A percentile compares a stretch with the other conserved stretches of the same genome.
phyloP scores from a whole-genome alignment of 2,888 invertebrate species.

The Cephalotes varians region DNA sequence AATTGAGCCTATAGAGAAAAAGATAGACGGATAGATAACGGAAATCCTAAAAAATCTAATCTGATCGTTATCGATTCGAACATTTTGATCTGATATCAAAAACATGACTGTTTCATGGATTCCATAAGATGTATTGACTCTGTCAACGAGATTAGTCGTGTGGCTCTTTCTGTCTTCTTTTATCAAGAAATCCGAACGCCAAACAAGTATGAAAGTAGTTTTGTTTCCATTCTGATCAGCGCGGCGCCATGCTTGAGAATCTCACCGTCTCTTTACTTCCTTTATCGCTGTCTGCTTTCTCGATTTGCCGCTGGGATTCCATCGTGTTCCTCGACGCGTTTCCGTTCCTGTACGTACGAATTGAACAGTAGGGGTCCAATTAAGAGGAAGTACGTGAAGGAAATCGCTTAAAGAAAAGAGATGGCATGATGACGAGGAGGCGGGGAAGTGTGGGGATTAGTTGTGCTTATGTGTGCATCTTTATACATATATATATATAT shows the following conservation, averaged over 20 bases:
- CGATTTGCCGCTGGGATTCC: slow-evolving; percentile 59
- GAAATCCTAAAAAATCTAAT: slow-evolving; percentile 60
- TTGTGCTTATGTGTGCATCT: neutral
- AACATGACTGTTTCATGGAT: slow-evolving; percentile 18
- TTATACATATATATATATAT: slow-evolving; percentile 33
- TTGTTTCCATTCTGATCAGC: slow-evolving; percentile 68
- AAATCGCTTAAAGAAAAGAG: slow-evolving; percentile 79
- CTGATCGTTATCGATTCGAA: slow-evolving; percentile 31
- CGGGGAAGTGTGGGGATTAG: neutral
- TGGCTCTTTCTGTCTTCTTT: slow-evolving; percentile 41
- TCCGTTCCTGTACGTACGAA: slow-evolving; percentile 76
- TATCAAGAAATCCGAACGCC: slow-evolving; percentile 30
- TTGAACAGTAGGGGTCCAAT: slow-evolving; percentile 80
- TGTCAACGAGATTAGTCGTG: slow-evolving; percentile 61
- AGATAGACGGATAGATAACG: slow-evolving; percentile 46
- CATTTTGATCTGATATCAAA: slow-evolving; percentile 30
- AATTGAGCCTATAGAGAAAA: neutral
- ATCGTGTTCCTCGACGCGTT: slow-evolving; percentile 71
- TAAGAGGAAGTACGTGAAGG: slow-evolving; percentile 82
- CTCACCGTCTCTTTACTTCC: slow-evolving; percentile 47
- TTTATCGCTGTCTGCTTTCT: slow-evolving; percentile 21
- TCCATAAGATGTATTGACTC: slow-evolving; percentile 51
- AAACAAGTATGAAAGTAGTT: slow-evolving; percentile 51
- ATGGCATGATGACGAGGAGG: slow-evolving; percentile 7
- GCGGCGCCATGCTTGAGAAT: slow-evolving; percentile 70